phyloP scores from a whole-genome alignment of 1,140 invertebrate genomes.

The Apis dorsata region DNA sequence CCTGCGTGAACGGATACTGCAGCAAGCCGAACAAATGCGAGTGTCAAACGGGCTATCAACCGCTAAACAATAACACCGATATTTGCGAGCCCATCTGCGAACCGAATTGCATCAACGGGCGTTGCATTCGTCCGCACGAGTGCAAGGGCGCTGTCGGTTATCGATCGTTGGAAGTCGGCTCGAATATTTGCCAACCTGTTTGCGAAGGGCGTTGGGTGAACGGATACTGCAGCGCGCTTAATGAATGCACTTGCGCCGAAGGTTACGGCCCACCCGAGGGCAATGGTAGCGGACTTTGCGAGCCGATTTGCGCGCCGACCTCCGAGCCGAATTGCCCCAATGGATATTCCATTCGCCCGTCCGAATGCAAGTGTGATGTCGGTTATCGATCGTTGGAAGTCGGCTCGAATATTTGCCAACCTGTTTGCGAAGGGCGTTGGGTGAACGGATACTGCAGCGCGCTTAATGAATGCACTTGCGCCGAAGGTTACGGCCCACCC shows the following conservation, averaged over 20 bases:
- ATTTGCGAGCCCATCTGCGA: constrained; percentile 39
- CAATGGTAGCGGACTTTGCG: too few species aligned
- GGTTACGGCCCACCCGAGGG: too few species aligned
- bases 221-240: constrained; percentile 17
- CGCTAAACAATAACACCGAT: neutral
- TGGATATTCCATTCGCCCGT: too few species aligned
- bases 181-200: constrained; percentile 43
- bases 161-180: neutral
- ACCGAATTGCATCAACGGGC: constrained; percentile 34
- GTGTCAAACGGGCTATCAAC: constrained; percentile 37
- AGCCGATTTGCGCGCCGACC: constrained; percentile 29
- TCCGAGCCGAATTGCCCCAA: neutral
- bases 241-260: too few species aligned
- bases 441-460: too few species aligned
- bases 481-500: too few species aligned
- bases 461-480: constrained; percentile 15
- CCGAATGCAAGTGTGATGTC: too few species aligned
- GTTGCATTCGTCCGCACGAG: constrained; percentile 58
- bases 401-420: constrained; percentile 1
- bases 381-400: too few species aligned
- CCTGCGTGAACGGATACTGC: constrained; percentile 60
- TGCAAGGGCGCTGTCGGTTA: constrained; percentile 38
- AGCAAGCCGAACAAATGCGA: constrained; percentile 56
- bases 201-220: constrained; percentile 51
- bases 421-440: too few species aligned